These are phyloP conservation scores for Solea senegalensis DNA, from an alignment of 2,113 vertebrate species.

Conservation along the genomic window DNA sequence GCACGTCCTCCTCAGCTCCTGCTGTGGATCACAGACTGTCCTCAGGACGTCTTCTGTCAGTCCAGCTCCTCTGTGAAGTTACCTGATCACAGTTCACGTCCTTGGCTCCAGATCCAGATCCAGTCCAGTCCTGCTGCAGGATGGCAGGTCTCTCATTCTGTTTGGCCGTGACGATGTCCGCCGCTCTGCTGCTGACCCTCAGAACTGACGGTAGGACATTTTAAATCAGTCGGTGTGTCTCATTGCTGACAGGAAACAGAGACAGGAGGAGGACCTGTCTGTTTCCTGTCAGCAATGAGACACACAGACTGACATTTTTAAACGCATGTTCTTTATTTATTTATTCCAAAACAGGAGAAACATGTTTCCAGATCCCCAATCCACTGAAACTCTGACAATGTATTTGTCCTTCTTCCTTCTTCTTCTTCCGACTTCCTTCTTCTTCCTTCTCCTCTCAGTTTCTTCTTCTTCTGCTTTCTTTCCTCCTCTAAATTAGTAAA, in stretches of 20 bases:
- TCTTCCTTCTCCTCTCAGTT: too few species aligned
- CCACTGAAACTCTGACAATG: too few species aligned
- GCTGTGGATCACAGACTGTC: background rate
- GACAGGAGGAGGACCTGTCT: background rate
- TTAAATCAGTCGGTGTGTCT: background rate
- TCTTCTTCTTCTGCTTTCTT: too few species aligned
- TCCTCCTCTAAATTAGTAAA: too few species aligned
- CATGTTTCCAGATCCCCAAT: too few species aligned
- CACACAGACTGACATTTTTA: too few species aligned
- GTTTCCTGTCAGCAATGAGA: background rate
- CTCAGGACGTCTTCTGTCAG: slow-evolving; percentile 4
- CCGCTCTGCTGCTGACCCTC: slow-evolving; percentile 63
- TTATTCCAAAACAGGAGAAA: too few species aligned
- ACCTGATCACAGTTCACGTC: background rate
- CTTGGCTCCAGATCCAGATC: background rate
- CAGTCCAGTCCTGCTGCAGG: slow-evolving; percentile 32
- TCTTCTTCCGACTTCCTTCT: too few species aligned
- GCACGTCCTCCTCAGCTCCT: slow-evolving; percentile 7
- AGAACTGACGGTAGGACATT: slow-evolving; percentile 67
- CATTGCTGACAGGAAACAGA: background rate
- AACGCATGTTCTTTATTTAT: too few species aligned
- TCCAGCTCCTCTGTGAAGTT: background rate
- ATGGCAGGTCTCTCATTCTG: slow-evolving; percentile 63
- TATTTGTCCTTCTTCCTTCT: too few species aligned
- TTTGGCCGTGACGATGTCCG: slow-evolving; percentile 42